Evolutionary conservation across 1,140 invertebrate species (phyloP).

Genomic region (Orius insidiosus): DNA sequence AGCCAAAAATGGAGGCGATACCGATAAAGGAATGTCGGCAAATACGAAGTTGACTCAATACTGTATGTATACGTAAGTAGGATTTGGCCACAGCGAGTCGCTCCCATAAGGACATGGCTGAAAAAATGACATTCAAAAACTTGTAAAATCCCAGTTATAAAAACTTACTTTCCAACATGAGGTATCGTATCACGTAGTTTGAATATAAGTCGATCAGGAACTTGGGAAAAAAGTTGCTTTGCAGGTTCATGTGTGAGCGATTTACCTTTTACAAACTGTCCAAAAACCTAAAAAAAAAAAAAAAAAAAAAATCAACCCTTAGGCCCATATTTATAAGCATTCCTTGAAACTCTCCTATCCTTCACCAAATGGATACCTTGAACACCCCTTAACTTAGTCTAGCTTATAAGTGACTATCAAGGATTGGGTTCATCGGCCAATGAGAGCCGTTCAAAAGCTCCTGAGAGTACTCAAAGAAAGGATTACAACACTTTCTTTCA

Average conservation of each 20-base stretch:
- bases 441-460: no score
- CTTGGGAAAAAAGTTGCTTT: slow-evolving; percentile 8
- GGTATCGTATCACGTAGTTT: slow-evolving; percentile 11
- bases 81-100: slow-evolving; percentile 82
- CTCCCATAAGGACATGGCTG: slow-evolving; percentile 75
- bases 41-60: slow-evolving; percentile 33
- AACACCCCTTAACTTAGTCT: no score
- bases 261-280: slow-evolving; percentile 11
- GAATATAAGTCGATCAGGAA: slow-evolving; percentile 13
- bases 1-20: slow-evolving; percentile 56
- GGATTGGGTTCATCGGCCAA: no score
- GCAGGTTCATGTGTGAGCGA: slow-evolving; percentile 13
- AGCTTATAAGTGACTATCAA: no score
- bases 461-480: no score
- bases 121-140: slow-evolving; percentile 10
- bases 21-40: slow-evolving; percentile 27
- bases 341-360: not conserved
- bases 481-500: no score
- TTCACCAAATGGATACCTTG: no score
- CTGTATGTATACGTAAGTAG: slow-evolving; percentile 67
- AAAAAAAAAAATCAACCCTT: not conserved
- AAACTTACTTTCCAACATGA: slow-evolving; percentile 13
- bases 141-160: no score
- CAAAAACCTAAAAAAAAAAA: slow-evolving; percentile 13
- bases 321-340: not conserved